Evolutionary conservation across 2,113 vertebrate genomes (phyloP).

Genomic region (Herpetotheres cachinnans): DNA sequence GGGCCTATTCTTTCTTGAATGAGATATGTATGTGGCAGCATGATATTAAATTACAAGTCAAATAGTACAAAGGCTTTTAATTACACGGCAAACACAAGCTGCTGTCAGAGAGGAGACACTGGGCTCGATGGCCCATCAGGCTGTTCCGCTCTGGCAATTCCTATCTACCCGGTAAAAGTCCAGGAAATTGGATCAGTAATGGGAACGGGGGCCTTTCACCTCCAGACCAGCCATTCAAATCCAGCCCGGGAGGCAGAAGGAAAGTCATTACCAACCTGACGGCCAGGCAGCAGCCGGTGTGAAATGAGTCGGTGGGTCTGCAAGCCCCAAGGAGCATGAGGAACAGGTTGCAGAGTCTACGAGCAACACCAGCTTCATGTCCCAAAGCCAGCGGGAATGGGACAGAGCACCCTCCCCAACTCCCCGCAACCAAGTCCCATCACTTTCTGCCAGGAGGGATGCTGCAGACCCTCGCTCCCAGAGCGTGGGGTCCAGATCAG

Average conservation of each 20-base stretch:
- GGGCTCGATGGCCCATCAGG: conserved; percentile 70
- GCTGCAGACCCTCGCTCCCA: neutral
- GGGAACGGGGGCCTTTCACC: conserved; percentile 79
- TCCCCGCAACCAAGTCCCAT: neutral
- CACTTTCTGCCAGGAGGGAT: neutral
- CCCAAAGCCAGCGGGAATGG: rapidly evolving
- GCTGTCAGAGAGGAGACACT: conserved; percentile 68
- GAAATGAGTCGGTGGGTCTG: neutral
- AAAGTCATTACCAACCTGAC: conserved; percentile 46
- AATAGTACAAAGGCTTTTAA: conserved; percentile 65
- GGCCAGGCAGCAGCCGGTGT: neutral
- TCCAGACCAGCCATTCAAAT: conserved; percentile 65
- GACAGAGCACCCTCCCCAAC: neutral
- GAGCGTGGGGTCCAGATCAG: rapidly evolving
- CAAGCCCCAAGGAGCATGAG: rapidly evolving
- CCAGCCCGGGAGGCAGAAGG: conserved; percentile 20
- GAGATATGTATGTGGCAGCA: neutral
- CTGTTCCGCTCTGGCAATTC: conserved; percentile 76
- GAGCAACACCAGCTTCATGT: rapidly evolving
- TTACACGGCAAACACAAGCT: conserved; percentile 42
- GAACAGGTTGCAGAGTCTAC: rapidly evolving
- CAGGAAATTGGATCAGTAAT: conserved; percentile 82
- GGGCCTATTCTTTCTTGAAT: neutral
- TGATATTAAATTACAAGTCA: conserved; percentile 61
- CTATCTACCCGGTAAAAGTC: conserved; percentile 71